Evolutionary conservation across 2,797 vertebrate species (phyloP).

Genomic region (Sarcoramphus papa): DNA sequence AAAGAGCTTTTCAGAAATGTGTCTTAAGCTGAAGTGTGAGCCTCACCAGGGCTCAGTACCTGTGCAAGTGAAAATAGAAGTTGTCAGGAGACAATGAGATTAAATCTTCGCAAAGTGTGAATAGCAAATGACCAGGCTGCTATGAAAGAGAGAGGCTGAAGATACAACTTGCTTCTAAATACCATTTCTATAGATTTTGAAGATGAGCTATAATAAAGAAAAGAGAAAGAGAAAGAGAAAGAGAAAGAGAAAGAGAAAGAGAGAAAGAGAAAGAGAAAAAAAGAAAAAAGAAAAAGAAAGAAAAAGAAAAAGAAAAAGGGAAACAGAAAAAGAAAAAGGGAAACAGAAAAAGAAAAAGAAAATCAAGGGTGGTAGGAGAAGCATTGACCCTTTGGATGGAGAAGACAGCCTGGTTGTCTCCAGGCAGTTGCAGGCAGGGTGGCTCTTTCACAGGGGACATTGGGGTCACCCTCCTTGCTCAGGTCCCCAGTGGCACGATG

Average conservation of each 20-base stretch:
- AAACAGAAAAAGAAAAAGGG: neutral
- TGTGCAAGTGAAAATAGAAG: neutral
- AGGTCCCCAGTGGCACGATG: neutral
- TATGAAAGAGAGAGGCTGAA: neutral
- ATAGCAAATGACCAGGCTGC: neutral
- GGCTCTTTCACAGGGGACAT: neutral
- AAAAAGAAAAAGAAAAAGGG: too few species aligned
- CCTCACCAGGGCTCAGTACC: neutral
- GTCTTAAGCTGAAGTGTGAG: neutral
- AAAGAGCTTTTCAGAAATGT: neutral
- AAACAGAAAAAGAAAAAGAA: neutral
- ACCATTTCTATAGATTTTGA: neutral
- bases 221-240: neutral
- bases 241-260: accelerated
- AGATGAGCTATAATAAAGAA: neutral
- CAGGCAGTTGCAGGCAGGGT: neutral
- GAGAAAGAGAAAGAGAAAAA: accelerated
- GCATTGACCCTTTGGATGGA: neutral
- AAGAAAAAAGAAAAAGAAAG: too few species aligned
- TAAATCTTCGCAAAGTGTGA: neutral
- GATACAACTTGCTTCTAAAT: neutral
- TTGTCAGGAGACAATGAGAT: neutral
- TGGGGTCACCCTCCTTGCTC: neutral
- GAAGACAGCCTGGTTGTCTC: neutral
- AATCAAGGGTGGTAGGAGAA: neutral